Evolutionary conservation across 2,888 invertebrate species (phyloP).

Genomic region (Cheilosia urbana): DNA sequence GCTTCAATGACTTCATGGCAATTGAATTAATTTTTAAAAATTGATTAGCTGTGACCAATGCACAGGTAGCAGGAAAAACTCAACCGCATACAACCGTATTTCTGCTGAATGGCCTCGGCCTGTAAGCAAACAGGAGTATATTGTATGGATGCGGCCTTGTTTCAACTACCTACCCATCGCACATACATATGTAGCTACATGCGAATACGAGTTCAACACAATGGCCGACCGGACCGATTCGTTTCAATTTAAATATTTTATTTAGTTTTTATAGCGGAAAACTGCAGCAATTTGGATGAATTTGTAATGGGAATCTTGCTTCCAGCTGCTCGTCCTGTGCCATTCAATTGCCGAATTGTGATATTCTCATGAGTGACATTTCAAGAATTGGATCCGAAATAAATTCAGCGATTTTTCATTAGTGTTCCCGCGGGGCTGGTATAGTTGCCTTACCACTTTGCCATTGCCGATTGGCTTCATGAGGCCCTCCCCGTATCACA

Average conservation of each 20-base stretch:
- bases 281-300: slow-evolving; percentile 76
- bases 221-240: slow-evolving; percentile 66
- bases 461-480: slow-evolving; percentile 70
- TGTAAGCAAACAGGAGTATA: slow-evolving; percentile 53
- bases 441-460: slow-evolving; percentile 36
- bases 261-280: slow-evolving; percentile 77
- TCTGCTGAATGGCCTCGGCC: slow-evolving; percentile 44
- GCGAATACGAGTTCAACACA: slow-evolving; percentile 12
- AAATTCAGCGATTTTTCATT: slow-evolving; percentile 80
- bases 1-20: slow-evolving; percentile 82
- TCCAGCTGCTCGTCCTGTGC: slow-evolving; percentile 56
- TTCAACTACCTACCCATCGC: slow-evolving; percentile 23
- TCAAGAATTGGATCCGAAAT: slow-evolving; percentile 82
- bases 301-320: slow-evolving; percentile 73
- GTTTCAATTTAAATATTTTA: slow-evolving; percentile 78
- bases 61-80: slow-evolving; percentile 53
- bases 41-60: slow-evolving; percentile 81
- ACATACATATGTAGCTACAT: background rate
- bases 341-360: slow-evolving; percentile 75
- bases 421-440: slow-evolving; percentile 76
- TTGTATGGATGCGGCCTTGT: slow-evolving; percentile 38
- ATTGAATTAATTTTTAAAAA: slow-evolving; percentile 84
- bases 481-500: slow-evolving; percentile 44
- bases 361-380: slow-evolving; percentile 83
- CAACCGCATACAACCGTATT: slow-evolving; percentile 53